phyloP scores from a whole-genome alignment of 2,113 vertebrate genomes.

The Alligator mississippiensis region DNA sequence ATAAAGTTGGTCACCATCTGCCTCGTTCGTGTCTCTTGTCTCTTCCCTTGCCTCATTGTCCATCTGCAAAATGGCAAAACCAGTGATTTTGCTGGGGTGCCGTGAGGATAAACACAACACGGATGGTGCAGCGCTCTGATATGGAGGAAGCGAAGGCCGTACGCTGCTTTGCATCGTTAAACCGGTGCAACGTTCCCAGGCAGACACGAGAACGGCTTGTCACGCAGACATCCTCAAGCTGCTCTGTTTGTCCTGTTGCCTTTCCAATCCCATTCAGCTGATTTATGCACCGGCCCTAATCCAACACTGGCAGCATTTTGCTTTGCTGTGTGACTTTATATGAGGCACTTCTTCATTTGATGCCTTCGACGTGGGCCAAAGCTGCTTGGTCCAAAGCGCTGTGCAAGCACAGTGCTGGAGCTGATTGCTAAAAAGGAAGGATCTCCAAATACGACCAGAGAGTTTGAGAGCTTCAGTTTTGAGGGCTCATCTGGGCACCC shows the following conservation, averaged over 20 bases:
- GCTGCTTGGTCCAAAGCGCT: neutral
- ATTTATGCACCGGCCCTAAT: too few relatives aligned
- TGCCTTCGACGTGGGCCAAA: too few relatives aligned
- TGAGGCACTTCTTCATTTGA: neutral
- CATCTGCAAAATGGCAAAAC: neutral
- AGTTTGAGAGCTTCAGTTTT: neutral
- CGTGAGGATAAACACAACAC: neutral
- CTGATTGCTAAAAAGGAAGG: neutral
- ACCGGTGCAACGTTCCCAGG: neutral
- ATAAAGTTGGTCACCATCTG: too few relatives aligned
- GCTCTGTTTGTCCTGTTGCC: neutral
- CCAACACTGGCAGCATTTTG: neutral
- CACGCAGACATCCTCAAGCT: too few relatives aligned
- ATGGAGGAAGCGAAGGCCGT: too few relatives aligned
- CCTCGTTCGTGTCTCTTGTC: too few relatives aligned
- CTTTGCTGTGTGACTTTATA: neutral
- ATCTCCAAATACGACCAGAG: neutral
- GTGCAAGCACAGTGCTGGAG: neutral
- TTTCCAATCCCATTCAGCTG: neutral
- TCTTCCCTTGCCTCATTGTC: neutral
- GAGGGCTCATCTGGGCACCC: neutral
- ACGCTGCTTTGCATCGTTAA: neutral
- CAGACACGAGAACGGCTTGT: neutral
- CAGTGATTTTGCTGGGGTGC: neutral
- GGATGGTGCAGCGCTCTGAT: too few relatives aligned